phyloP scores from a whole-genome alignment of 2,113 vertebrate genomes.

The Protobothrops flavoviridis region DNA sequence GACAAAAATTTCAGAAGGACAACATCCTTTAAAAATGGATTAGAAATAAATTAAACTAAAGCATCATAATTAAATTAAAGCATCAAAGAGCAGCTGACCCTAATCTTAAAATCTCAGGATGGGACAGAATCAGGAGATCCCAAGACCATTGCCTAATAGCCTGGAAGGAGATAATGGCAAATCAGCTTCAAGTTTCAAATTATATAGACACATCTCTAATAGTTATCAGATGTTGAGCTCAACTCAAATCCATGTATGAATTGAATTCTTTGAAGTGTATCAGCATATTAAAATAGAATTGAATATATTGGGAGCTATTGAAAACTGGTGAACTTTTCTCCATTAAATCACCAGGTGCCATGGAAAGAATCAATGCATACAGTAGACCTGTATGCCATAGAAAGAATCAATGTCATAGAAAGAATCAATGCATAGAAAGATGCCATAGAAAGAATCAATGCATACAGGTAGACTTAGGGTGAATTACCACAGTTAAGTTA shows the following conservation, averaged over 20 bases:
- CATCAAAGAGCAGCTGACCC: background rate
- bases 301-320: background rate
- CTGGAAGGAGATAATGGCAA: background rate
- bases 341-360: background rate
- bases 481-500: too few relatives aligned
- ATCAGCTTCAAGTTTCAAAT: background rate
- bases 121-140: background rate
- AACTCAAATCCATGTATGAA: background rate
- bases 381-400: background rate
- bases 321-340: background rate
- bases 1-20: background rate
- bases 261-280: background rate
- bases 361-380: background rate
- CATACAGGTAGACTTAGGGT: too few relatives aligned
- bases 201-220: background rate
- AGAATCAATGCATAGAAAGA: too few relatives aligned
- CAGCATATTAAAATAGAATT: background rate
- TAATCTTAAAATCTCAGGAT: background rate
- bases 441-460: background rate
- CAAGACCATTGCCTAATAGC: background rate
- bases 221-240: background rate
- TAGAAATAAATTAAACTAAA: background rate
- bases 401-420: background rate
- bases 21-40: background rate
- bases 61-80: background rate